These are phyloP conservation scores for Orestias chungarensis DNA, from an alignment of 2,797 vertebrate species.

Conservation along the genomic window DNA sequence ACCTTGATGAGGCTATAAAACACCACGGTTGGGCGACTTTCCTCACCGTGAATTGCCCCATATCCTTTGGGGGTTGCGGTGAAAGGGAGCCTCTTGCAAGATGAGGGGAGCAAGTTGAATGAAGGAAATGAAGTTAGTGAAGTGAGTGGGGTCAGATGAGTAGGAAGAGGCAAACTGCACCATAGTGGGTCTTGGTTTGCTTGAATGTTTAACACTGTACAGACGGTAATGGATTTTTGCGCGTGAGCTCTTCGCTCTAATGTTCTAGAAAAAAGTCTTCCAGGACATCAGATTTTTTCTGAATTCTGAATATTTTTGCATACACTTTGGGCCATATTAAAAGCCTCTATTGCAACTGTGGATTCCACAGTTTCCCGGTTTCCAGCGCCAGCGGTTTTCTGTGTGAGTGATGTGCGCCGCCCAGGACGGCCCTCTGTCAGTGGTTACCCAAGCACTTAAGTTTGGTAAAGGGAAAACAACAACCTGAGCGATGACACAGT, in stretches of 20 bases:
- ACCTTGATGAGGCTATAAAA: slow-evolving; percentile 74
- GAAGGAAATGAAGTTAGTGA: slow-evolving; percentile 85
- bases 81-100: slow-evolving; percentile 53
- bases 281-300: not conserved
- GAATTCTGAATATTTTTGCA: not conserved
- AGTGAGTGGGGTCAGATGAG: slow-evolving; percentile 77
- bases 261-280: not conserved
- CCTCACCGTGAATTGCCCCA: slow-evolving; percentile 70
- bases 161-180: slow-evolving; percentile 71
- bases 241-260: not conserved
- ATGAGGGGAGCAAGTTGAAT: slow-evolving; percentile 54
- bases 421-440: not conserved
- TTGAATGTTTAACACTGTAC: slow-evolving; percentile 2
- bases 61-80: slow-evolving; percentile 65
- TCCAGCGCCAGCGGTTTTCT: not conserved
- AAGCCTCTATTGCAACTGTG: not conserved
- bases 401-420: not conserved
- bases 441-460: not conserved
- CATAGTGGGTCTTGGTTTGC: slow-evolving; percentile 62
- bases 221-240: not conserved
- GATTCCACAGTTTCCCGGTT: not conserved
- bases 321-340: not conserved
- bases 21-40: slow-evolving; percentile 66
- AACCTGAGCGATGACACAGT: not conserved
- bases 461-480: too few species aligned